Percentiles rank a stretch among this genome's conserved stretches.
Evolutionary conservation across 2,888 invertebrate genomes (phyloP).

Genomic region (Cheilosia vernalis): DNA sequence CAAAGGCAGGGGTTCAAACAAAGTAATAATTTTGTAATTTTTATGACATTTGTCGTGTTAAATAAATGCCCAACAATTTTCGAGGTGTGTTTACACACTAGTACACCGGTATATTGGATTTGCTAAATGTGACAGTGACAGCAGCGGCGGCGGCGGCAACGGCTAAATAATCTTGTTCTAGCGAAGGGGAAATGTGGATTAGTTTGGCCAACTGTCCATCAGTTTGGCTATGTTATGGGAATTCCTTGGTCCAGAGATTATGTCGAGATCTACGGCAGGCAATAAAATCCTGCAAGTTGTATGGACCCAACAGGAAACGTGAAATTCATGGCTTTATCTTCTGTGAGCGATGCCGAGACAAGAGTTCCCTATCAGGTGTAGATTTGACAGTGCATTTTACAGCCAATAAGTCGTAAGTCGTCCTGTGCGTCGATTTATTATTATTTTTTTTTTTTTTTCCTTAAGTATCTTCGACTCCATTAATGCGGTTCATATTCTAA

Average conservation of each 20-base stretch:
- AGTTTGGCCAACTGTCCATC: conserved; percentile 67
- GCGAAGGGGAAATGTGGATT: conserved; percentile 57
- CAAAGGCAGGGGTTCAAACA: conserved; percentile 71
- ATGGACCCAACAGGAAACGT: conserved; percentile 32
- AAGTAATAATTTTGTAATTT: conserved; percentile 73
- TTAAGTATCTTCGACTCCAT: conserved; percentile 10
- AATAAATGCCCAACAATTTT: conserved; percentile 69
- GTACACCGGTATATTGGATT: conserved; percentile 45
- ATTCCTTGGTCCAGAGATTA: conserved; percentile 48
- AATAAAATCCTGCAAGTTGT: conserved; percentile 51
- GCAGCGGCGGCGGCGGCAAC: conserved; percentile 2
- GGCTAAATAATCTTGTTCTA: conserved; percentile 54
- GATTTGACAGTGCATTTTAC: conserved; percentile 3
- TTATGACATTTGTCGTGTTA: conserved; percentile 72
- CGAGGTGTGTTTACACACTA: conserved; percentile 68
- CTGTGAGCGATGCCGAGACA: conserved; percentile 43
- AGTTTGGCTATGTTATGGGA: conserved; percentile 64
- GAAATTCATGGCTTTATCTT: conserved; percentile 44
- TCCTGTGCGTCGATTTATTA: neutral
- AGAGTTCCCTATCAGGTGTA: conserved; percentile 12
- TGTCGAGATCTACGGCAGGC: conserved; percentile 42
- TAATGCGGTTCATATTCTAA: conserved; percentile 12
- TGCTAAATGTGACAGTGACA: conserved; percentile 61
- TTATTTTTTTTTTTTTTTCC: neutral
- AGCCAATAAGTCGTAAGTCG: conserved; percentile 10